phyloP scores from a whole-genome alignment of 1,140 invertebrate species.

The Heliothis subflexa region DNA sequence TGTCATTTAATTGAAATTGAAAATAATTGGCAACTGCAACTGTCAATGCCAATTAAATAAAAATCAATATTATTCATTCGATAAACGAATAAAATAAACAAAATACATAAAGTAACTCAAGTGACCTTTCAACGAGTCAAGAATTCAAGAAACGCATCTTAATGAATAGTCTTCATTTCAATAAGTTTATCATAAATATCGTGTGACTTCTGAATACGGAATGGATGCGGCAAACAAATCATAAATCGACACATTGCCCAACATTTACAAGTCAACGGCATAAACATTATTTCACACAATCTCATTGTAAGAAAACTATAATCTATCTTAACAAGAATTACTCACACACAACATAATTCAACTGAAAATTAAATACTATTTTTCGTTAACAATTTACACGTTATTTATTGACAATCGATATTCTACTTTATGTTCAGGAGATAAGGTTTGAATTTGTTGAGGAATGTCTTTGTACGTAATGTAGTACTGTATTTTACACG shows the following conservation, averaged over 20 bases:
- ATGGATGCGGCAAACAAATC: constrained; percentile 34
- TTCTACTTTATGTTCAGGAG: background rate
- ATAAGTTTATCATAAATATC: constrained; percentile 31
- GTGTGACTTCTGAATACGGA: constrained; percentile 16
- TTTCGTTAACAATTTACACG: constrained; percentile 41
- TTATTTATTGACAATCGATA: background rate
- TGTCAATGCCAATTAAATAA: background rate
- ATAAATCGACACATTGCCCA: constrained; percentile 45
- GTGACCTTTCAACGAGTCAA: constrained; percentile 24
- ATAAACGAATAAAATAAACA: background rate
- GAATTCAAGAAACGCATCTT: constrained; percentile 22
- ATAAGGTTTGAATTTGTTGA: constrained; percentile 61
- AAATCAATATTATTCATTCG: background rate
- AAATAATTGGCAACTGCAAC: constrained; percentile 10
- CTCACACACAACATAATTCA: constrained; percentile 59
- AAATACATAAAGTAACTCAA: background rate
- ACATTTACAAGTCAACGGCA: constrained; percentile 70
- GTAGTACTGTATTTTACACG: constrained; percentile 70
- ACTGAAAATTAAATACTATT: constrained; percentile 65
- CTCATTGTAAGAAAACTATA: constrained; percentile 63
- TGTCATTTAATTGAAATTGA: background rate
- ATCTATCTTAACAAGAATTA: constrained; percentile 61
- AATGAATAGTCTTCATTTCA: constrained; percentile 39
- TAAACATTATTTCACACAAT: constrained; percentile 61
- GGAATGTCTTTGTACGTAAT: constrained; percentile 58